Conservation (phyloP, 2,113 vertebrate species). For the Nematolebias whitei region DNA sequence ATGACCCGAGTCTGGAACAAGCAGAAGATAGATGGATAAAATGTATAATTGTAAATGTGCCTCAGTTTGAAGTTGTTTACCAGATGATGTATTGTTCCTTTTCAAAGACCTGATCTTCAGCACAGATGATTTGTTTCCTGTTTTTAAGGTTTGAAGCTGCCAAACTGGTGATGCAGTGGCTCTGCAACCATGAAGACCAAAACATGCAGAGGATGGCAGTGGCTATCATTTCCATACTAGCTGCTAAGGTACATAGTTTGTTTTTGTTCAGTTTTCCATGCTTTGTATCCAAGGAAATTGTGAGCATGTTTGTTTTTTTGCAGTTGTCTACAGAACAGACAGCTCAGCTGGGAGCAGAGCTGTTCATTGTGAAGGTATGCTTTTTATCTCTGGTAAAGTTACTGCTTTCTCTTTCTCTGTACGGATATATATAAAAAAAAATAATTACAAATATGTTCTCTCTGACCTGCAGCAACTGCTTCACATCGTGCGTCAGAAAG, state of each 20-base stretch:
- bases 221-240: slow-evolving; percentile 97
- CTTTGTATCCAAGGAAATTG: not conserved
- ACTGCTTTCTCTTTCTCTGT: not conserved
- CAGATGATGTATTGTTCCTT: not conserved
- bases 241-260: slow-evolving; percentile 88
- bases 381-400: not conserved
- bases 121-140: not conserved
- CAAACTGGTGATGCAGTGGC: slow-evolving; percentile 99
- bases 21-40: no score
- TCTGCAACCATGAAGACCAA: slow-evolving; percentile 99
- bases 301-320: slow-evolving; percentile 5
- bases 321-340: slow-evolving; percentile 98
- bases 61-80: no score
- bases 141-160: slow-evolving; percentile 93
- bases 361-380: slow-evolving; percentile 95
- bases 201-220: slow-evolving; percentile 99
- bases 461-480: slow-evolving; percentile 88
- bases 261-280: not conserved
- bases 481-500: slow-evolving; percentile 98
- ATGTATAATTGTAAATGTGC: no score
- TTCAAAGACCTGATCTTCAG: not conserved
- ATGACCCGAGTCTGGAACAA: no score
- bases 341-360: slow-evolving; percentile 93
- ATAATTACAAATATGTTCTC: not conserved
- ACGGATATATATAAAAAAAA: not conserved